Evolutionary conservation across 1,140 invertebrate genomes (phyloP), one percentile per base, ranked within the genome.

Genomic region (Chymomyza costata): DNA sequence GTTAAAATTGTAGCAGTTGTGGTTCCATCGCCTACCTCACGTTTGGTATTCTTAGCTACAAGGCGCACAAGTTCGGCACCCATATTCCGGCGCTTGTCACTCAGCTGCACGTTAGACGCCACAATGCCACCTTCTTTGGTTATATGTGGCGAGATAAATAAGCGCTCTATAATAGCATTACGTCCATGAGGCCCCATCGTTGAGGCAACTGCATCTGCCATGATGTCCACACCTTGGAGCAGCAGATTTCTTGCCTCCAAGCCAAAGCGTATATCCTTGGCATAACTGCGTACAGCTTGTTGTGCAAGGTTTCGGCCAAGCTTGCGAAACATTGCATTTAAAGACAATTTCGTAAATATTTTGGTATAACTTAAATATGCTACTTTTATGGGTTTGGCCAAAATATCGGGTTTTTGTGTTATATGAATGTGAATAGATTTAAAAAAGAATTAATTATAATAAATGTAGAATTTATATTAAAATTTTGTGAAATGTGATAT

Each of bases 71-170:
- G 86, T 82, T 94, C 95, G 8, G 96, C 97, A 44, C 96, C 97
- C 86, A 98, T 93, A 86, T 98, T 98, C 86, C 97, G 94, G 84
- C 95, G 97, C 83, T 95, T 97, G 85, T 98, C 95, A 84, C 95
- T 93, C 5, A 98, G 87, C 84, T 98, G 37, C 5, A 68, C 91
- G 16, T 93, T 92, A 86, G 98, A 97, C 3, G 97, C 97, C n/a
- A 98, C 96, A 0, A 97, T 98, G 0, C 97, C 95, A 61, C 97
- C 97, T 86, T 98, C 97, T 86, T 98, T 99, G 1, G 96, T 98
- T 68, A 98, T 98, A 87, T 97, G 97, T n/a, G 97, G 97, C 52
- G 93, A 93, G 7, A 95, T 95, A 93, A 95, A 96, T 14, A 93
- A 93, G 86, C 97, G 95, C 86, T 98, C 97, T 55, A 98, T 88